These are phyloP conservation scores for Orchesella flavescens DNA, from an alignment of 2,888 invertebrate species.

Conservation along the genomic window DNA sequence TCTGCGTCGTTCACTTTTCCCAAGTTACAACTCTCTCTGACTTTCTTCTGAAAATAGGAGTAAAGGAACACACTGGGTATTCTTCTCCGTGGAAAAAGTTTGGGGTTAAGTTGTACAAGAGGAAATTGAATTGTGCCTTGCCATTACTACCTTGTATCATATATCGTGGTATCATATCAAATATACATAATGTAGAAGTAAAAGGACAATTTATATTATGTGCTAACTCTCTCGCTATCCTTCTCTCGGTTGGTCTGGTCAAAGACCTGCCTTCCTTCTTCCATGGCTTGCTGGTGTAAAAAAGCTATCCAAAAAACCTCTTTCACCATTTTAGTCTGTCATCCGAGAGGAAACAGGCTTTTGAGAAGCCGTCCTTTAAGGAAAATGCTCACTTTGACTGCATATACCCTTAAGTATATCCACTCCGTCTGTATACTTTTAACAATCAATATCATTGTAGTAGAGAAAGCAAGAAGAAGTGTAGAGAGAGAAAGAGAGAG, in stretches of 20 bases:
- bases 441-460: too few species aligned
- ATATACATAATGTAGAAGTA: neutral
- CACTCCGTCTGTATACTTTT: neutral
- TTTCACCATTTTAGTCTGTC: slow-evolving; percentile 13
- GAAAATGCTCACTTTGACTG: neutral
- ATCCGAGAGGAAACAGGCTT: slow-evolving; percentile 33
- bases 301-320: slow-evolving; percentile 1
- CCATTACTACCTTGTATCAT: slow-evolving; percentile 6
- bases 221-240: neutral
- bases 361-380: neutral
- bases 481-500: neutral
- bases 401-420: too few species aligned
- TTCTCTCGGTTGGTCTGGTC: slow-evolving; percentile 27
- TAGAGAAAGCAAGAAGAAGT: too few species aligned
- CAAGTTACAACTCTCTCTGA: neutral
- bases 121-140: slow-evolving; percentile 50
- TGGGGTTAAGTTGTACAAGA: neutral
- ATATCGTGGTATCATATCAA: neutral
- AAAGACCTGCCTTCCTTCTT: slow-evolving; percentile 42
- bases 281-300: neutral
- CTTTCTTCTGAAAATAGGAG: neutral
- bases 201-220: neutral
- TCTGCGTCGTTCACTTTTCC: neutral
- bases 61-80: neutral
- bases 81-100: neutral